Conservation (phyloP, 2,113 vertebrate genomes). For the Sterna hirundo region DNA sequence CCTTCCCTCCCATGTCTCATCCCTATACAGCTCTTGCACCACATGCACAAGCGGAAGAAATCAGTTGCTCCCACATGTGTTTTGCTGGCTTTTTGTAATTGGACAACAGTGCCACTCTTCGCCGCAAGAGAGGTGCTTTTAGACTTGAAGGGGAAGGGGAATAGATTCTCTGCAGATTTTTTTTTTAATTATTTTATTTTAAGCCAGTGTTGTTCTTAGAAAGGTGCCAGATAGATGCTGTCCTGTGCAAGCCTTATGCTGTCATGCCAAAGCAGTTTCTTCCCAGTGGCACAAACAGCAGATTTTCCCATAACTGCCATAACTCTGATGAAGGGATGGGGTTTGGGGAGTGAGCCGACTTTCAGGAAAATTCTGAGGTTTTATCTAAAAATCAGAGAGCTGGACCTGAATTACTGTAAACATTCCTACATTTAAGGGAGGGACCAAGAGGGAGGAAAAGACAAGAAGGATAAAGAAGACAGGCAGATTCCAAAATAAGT, state of each 20-base stretch:
- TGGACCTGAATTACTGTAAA: slow-evolving; percentile 14
- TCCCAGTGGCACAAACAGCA: slow-evolving; percentile 1
- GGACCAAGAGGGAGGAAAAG: neutral
- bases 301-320: neutral
- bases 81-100: neutral
- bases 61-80: neutral
- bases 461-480: neutral
- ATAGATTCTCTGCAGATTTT: neutral
- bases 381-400: neutral
- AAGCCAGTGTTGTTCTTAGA: neutral
- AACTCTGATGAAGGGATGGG: neutral
- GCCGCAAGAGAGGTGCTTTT: neutral
- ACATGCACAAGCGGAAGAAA: neutral
- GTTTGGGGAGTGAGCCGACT: neutral
- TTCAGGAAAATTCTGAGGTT: neutral
- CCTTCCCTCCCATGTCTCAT: neutral
- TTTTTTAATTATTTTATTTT: neutral
- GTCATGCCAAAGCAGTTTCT: slow-evolving; percentile 37
- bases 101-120: neutral
- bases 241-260: slow-evolving; percentile 21
- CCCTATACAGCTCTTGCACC: neutral
- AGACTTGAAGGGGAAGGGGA: neutral
- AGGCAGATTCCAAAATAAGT: neutral
- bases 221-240: neutral
- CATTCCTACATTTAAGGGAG: slow-evolving; percentile 12